These are phyloP conservation scores for Opisthograptis luteolata DNA, from an alignment of 2,888 invertebrate species.

Conservation along the genomic window DNA sequence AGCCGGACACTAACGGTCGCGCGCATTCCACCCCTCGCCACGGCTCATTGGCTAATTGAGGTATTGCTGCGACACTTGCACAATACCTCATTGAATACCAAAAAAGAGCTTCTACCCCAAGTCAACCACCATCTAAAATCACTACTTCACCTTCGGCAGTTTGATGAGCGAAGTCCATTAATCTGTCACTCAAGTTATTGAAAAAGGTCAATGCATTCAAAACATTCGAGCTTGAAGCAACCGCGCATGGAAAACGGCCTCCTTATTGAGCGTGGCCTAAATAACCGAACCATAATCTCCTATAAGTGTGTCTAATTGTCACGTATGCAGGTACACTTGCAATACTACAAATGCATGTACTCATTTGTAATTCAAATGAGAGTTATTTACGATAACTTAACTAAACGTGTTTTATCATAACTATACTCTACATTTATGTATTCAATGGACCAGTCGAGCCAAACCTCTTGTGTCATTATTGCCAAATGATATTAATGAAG, in stretches of 20 bases:
- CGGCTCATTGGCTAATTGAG: slow-evolving; percentile 68
- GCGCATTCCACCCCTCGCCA: slow-evolving; percentile 65
- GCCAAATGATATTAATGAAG: slow-evolving; percentile 42
- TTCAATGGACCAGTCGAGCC: slow-evolving; percentile 25
- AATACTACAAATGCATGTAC: slow-evolving; percentile 38
- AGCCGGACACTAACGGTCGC: slow-evolving; percentile 79
- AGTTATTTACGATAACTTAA: slow-evolving; percentile 25
- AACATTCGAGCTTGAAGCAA: slow-evolving; percentile 28
- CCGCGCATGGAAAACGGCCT: slow-evolving; percentile 37
- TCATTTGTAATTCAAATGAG: slow-evolving; percentile 52
- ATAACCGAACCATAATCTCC: slow-evolving; percentile 40
- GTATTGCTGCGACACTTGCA: slow-evolving; percentile 38
- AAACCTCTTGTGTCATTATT: slow-evolving; percentile 41
- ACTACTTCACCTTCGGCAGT: not conserved
- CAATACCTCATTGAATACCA: slow-evolving; percentile 31
- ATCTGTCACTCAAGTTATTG: slow-evolving; percentile 14
- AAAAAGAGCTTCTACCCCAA: slow-evolving; percentile 7
- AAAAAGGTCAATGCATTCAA: slow-evolving; percentile 28
- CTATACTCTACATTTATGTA: slow-evolving; percentile 19
- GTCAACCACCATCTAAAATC: not conserved
- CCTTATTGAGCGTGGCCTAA: slow-evolving; percentile 49
- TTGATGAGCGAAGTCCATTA: slow-evolving; percentile 2
- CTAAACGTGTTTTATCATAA: slow-evolving; percentile 14
- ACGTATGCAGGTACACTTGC: slow-evolving; percentile 41
- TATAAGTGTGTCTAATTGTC: slow-evolving; percentile 44